A percentile compares a stretch with the other conserved stretches of the same genome.
These are phyloP conservation scores for Caenorhabditis japonica DNA, from an alignment of 2,888 invertebrate genomes.

Conservation along the genomic window DNA sequence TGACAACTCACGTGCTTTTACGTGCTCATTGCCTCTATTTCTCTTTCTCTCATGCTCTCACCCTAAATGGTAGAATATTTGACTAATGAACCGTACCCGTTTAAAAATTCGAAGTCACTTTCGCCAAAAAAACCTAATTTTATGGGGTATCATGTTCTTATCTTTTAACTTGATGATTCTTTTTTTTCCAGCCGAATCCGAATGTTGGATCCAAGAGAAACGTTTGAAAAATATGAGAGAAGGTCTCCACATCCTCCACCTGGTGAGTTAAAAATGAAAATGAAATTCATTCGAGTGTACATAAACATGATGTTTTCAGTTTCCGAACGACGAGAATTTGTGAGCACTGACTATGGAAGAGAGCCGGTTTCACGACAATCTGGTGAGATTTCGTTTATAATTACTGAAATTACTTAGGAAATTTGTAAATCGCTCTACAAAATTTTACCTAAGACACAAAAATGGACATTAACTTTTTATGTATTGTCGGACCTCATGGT, in stretches of 20 bases:
- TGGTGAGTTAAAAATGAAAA: too few species aligned
- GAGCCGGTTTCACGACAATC: conserved; percentile 21
- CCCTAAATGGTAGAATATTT: conserved; percentile 27
- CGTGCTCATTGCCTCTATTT: neutral
- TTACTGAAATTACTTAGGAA: too few species aligned
- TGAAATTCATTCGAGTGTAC: too few species aligned
- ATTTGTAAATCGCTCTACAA: too few species aligned
- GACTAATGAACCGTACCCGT: conserved; percentile 41
- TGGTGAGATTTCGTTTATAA: conserved; percentile 1
- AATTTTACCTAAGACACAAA: too few species aligned
- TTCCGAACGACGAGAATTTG: conserved; percentile 32
- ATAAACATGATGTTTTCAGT: neutral
- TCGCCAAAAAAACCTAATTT: too few species aligned
- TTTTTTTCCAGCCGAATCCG: conserved; percentile 23
- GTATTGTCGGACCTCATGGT: too few species aligned
- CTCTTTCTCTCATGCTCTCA: neutral
- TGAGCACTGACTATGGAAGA: conserved; percentile 41
- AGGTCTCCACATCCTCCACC: conserved; percentile 54
- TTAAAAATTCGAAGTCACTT: conserved; percentile 21
- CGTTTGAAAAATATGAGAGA: conserved; percentile 69
- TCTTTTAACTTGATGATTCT: neutral
- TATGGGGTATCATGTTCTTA: too few species aligned
- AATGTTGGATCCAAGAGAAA: conserved; percentile 65
- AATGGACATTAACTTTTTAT: too few species aligned
- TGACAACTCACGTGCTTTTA: conserved; percentile 15